Percentiles rank a stretch among this genome's conserved stretches.
Evolutionary conservation across 2,888 invertebrate genomes (phyloP).

Genomic region (Polymixis flavicincta): DNA sequence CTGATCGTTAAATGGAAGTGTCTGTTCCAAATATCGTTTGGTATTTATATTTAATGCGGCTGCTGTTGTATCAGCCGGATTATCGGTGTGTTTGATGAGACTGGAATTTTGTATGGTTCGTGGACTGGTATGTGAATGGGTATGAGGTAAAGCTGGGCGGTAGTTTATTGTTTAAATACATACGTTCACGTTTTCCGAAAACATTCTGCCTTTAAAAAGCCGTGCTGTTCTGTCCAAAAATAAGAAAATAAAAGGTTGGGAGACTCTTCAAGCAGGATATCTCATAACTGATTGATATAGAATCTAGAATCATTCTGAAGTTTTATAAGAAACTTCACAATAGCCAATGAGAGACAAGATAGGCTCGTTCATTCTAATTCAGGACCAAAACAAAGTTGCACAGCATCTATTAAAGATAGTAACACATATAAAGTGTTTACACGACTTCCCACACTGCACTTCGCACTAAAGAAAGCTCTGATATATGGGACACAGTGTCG

Average conservation of each 20-base stretch:
- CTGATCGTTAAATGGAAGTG: slow-evolving; percentile 36
- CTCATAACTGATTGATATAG: too few species aligned
- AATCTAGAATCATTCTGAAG: too few species aligned
- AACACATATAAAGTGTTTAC: slow-evolving; percentile 39
- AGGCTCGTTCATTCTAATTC: slow-evolving; percentile 21
- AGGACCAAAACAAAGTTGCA: slow-evolving; percentile 37
- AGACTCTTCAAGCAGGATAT: too few species aligned
- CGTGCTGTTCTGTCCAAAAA: too few species aligned
- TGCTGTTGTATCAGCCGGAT: slow-evolving; percentile 28
- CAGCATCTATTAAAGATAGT: slow-evolving; percentile 7
- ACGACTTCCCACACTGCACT: slow-evolving; percentile 36
- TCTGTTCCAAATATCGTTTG: slow-evolving; percentile 43
- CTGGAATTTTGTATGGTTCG: neutral
- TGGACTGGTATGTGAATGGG: neutral
- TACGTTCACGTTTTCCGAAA: neutral
- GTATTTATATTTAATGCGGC: slow-evolving; percentile 30
- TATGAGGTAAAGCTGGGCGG: neutral
- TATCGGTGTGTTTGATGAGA: slow-evolving; percentile 14
- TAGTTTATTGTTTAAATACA: neutral
- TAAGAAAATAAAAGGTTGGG: too few species aligned
- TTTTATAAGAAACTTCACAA: too few species aligned
- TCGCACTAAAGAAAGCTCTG: slow-evolving; percentile 46
- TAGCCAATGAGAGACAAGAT: neutral
- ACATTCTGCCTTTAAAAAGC: too few species aligned
- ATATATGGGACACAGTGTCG: slow-evolving; percentile 42